Evolutionary conservation across 2,888 invertebrate species (phyloP).

Genomic region (Syrphus vitripennis): DNA sequence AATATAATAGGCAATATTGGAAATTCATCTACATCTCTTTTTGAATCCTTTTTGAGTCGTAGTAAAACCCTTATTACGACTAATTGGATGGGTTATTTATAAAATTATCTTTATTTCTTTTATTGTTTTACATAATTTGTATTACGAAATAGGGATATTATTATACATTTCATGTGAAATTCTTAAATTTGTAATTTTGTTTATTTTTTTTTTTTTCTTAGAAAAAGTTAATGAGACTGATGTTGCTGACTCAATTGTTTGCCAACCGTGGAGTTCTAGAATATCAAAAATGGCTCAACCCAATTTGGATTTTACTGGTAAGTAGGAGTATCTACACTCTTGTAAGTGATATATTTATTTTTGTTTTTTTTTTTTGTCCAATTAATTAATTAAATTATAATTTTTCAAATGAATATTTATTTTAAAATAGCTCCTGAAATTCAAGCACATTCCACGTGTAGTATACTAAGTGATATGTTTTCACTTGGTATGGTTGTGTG

Average conservation of each 20-base stretch:
- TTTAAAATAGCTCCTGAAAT: slow-evolving; percentile 91
- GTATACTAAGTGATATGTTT: slow-evolving; percentile 97
- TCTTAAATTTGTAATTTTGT: neutral
- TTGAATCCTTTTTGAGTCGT: neutral
- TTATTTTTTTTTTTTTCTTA: slow-evolving; percentile 77
- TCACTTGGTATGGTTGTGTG: slow-evolving; percentile 97
- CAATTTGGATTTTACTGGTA: slow-evolving; percentile 95
- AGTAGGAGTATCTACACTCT: slow-evolving; percentile 75
- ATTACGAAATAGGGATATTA: neutral
- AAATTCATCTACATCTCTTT: neutral
- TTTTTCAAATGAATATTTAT: slow-evolving; percentile 65
- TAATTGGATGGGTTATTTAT: slow-evolving; percentile 2
- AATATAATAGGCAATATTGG: neutral
- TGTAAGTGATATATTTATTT: neutral
- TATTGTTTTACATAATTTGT: neutral
- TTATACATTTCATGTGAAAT: neutral
- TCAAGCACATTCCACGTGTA: slow-evolving; percentile 90
- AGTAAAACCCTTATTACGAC: neutral
- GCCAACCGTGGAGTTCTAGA: slow-evolving; percentile 95
- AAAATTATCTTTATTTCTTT: neutral
- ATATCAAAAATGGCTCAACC: slow-evolving; percentile 96
- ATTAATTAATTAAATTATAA: neutral
- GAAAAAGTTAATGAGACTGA: slow-evolving; percentile 88
- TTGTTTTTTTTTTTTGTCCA: neutral
- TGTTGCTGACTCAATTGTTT: slow-evolving; percentile 87